phyloP scores from a whole-genome alignment of 2,113 vertebrate genomes.

The Pelecanoides urinatrix region DNA sequence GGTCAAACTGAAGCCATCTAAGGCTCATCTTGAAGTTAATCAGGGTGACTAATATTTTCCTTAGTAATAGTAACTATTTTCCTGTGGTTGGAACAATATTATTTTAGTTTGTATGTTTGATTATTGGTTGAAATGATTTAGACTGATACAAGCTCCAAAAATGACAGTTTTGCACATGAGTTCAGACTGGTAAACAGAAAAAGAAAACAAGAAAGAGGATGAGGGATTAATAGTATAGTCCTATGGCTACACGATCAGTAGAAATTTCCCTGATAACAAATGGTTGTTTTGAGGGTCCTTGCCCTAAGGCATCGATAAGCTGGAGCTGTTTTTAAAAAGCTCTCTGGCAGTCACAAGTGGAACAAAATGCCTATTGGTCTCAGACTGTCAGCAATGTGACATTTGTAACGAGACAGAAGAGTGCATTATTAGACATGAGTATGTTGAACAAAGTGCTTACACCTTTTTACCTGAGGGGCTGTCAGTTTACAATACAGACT shows the following conservation, averaged over 20 bases:
- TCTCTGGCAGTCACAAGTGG: neutral
- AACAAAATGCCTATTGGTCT: neutral
- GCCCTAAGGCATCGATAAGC: neutral
- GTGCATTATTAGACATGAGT: neutral
- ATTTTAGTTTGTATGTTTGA: neutral
- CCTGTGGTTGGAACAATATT: neutral
- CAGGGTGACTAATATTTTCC: slow-evolving; percentile 29
- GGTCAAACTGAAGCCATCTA: neutral
- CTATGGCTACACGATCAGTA: neutral
- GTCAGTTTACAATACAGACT: neutral
- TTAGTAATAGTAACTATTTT: slow-evolving; percentile 13
- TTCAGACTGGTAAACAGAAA: neutral
- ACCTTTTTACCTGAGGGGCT: neutral
- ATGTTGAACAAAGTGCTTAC: neutral
- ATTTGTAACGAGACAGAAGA: slow-evolving; percentile 32
- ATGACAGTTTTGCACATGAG: neutral
- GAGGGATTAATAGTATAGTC: neutral
- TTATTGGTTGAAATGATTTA: slow-evolving; percentile 14
- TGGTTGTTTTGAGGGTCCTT: neutral
- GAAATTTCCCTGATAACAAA: neutral
- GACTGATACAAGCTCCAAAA: neutral
- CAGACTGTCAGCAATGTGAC: slow-evolving; percentile 3
- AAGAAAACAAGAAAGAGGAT: neutral
- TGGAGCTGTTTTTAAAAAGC: neutral
- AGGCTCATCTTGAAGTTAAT: neutral